phyloP scores from a whole-genome alignment of 2,888 invertebrate species.

The Anarsia innoxiella region DNA sequence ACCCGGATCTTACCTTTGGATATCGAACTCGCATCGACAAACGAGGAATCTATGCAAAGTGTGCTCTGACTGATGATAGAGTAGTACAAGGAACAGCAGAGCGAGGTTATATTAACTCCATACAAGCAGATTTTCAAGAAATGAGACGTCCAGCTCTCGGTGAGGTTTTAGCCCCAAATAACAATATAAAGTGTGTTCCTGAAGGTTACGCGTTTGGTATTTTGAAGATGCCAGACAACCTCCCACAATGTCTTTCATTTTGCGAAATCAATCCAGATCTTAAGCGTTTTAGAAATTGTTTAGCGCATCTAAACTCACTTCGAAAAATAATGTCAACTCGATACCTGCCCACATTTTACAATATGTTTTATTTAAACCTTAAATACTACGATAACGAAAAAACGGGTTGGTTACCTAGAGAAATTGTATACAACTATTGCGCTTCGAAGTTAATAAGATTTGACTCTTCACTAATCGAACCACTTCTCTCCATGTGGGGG shows the following conservation, averaged over 20 bases:
- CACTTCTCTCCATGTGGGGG: conserved; percentile 56
- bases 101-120: conserved; percentile 43
- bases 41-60: conserved; percentile 38
- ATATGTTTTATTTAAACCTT: conserved; percentile 41
- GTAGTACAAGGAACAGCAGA: conserved; percentile 43
- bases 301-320: conserved; percentile 58
- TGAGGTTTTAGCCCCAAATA: conserved; percentile 57
- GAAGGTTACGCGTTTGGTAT: conserved; percentile 65
- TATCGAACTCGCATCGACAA: conserved; percentile 60
- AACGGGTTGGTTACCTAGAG: conserved; percentile 59
- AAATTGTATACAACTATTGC: conserved; percentile 57
- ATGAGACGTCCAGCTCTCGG: conserved; percentile 48
- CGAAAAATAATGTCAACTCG: conserved; percentile 42
- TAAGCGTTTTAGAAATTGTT: conserved; percentile 54
- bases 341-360: conserved; percentile 45
- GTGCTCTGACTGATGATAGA: conserved; percentile 42
- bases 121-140: conserved; percentile 55
- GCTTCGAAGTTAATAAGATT: conserved; percentile 54
- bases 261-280: conserved; percentile 47
- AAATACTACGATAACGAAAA: conserved; percentile 51
- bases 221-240: conserved; percentile 49
- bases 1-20: conserved; percentile 60
- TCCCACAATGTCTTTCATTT: conserved; percentile 56
- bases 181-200: conserved; percentile 61
- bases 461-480: conserved; percentile 63